Percentiles rank a stretch among this genome's conserved stretches.
Conservation (phyloP, 2,113 vertebrate genomes). For the Macquaria australasica region DNA sequence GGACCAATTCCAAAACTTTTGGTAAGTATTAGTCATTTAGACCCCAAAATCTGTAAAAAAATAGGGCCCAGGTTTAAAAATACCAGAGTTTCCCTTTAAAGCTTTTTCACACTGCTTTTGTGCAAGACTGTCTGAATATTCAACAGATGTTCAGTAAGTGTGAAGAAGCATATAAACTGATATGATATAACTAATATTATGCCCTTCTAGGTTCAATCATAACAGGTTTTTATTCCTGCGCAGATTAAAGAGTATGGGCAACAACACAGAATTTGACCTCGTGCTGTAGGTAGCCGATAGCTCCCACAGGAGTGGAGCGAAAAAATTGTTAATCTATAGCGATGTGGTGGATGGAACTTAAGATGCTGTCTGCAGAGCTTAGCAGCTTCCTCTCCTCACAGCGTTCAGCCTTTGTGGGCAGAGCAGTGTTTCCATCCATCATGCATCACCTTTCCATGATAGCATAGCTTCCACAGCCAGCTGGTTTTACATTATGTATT, state of each 20-base stretch:
- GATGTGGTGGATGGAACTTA: constrained; percentile 32
- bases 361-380: constrained; percentile 34
- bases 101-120: constrained; percentile 7
- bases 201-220: constrained; percentile 29
- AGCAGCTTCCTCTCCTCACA: constrained; percentile 34
- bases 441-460: constrained; percentile 62
- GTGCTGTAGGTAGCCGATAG: constrained; percentile 22
- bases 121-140: constrained; percentile 41
- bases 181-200: not conserved
- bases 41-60: too few relatives aligned
- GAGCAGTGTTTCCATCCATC: constrained; percentile 55
- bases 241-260: constrained; percentile 41
- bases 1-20: too few relatives aligned
- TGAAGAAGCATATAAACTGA: constrained; percentile 38
- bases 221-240: constrained; percentile 48
- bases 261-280: constrained; percentile 53
- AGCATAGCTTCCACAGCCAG: constrained; percentile 49
- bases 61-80: too few relatives aligned
- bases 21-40: too few relatives aligned
- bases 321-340: constrained; percentile 34
- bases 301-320: constrained; percentile 20
- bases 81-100: too few relatives aligned
- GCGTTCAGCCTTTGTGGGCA: constrained; percentile 27
- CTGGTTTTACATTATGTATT: constrained; percentile 71
- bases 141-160: constrained; percentile 30